phyloP scores from a whole-genome alignment of 1,140 invertebrate genomes.

The Pachypsylla venusta region DNA sequence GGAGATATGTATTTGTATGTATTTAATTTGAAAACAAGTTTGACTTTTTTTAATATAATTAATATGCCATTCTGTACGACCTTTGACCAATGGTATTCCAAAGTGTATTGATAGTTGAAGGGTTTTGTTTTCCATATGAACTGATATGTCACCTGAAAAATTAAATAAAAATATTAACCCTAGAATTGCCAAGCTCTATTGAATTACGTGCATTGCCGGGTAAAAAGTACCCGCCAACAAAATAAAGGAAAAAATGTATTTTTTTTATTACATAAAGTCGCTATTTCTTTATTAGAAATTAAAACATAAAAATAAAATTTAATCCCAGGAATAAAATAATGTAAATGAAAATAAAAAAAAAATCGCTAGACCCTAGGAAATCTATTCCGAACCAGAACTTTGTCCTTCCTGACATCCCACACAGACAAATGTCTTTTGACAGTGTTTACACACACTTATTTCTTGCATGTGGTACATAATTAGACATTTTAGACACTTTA shows the following conservation, averaged over 20 bases:
- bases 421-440: too few species aligned
- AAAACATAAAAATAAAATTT: not conserved
- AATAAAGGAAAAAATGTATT: not conserved
- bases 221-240: not conserved
- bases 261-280: not conserved
- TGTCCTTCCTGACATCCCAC: too few species aligned
- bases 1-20: not conserved
- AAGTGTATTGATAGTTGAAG: not conserved
- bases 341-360: not conserved
- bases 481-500: too few species aligned
- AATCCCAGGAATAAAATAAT: not conserved
- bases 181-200: not conserved
- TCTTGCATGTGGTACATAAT: too few species aligned
- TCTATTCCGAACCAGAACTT: too few species aligned
- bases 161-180: too few species aligned
- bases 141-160: not conserved
- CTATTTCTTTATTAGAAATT: not conserved
- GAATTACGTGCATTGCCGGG: not conserved
- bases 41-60: not conserved
- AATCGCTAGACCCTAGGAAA: not conserved
- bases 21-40: not conserved
- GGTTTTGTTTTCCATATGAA: constrained; percentile 8
- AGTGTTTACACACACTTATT: too few species aligned
- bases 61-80: not conserved
- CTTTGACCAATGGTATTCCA: not conserved